phyloP scores from a whole-genome alignment of 2,113 vertebrate genomes.

The Oreochromis spilurus region DNA sequence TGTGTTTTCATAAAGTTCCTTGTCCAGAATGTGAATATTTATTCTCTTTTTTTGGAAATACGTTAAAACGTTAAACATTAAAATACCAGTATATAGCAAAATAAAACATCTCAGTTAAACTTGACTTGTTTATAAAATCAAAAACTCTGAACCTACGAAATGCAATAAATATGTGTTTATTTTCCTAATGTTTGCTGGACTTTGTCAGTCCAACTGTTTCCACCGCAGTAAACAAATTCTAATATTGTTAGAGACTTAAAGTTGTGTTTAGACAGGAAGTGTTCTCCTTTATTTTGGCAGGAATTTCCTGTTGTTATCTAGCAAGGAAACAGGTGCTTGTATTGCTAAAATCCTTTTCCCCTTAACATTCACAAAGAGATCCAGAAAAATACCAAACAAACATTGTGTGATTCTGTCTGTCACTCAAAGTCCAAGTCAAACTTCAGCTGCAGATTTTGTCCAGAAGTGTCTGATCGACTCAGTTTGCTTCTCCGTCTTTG shows the following conservation, averaged over 20 bases:
- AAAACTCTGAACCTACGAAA: background rate
- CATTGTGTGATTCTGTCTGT: background rate
- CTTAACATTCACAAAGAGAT: background rate
- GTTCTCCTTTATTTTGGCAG: constrained; percentile 10
- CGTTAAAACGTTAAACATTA: background rate
- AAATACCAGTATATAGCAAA: background rate
- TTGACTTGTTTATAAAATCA: background rate
- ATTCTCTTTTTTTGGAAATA: background rate
- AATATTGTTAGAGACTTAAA: background rate
- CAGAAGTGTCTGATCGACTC: background rate
- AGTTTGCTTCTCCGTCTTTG: background rate
- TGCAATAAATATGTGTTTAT: background rate
- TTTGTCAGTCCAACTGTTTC: background rate
- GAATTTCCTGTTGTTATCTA: constrained; percentile 27
- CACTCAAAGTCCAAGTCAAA: background rate
- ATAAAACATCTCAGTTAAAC: background rate
- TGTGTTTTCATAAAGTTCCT: background rate
- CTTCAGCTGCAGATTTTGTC: background rate
- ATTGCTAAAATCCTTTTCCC: background rate
- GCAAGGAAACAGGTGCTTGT: constrained; percentile 27
- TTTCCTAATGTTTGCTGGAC: background rate
- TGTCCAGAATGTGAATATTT: background rate
- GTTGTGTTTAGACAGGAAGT: constrained; percentile 1
- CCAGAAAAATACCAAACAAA: background rate
- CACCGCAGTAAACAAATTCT: background rate